These are phyloP conservation scores for Aulostomus chinensis DNA, from an alignment of 2,797 vertebrate species.

Conservation along the genomic window DNA sequence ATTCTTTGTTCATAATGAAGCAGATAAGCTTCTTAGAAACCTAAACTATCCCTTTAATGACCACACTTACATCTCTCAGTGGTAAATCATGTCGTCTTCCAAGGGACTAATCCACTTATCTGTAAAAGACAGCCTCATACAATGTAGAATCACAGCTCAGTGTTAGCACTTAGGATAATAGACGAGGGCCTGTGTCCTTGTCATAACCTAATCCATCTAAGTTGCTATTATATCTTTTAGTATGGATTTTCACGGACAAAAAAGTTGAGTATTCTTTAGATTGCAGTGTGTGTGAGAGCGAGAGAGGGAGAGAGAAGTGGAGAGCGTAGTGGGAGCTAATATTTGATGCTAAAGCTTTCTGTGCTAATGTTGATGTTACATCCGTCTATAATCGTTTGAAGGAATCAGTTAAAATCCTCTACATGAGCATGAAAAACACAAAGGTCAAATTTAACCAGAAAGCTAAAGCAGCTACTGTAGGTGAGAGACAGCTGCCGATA, in stretches of 20 bases:
- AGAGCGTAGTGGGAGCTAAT: too few relatives aligned
- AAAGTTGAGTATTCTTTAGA: neutral
- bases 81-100: slow-evolving; percentile 32
- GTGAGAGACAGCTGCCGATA: too few relatives aligned
- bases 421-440: too few relatives aligned
- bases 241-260: neutral
- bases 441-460: too few relatives aligned
- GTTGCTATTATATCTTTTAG: neutral
- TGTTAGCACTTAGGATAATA: slow-evolving; percentile 26
- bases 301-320: too few relatives aligned
- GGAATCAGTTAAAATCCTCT: too few relatives aligned
- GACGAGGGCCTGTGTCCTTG: slow-evolving; percentile 21
- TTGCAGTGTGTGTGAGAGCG: neutral
- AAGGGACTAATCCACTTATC: slow-evolving; percentile 51
- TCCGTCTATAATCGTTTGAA: too few relatives aligned
- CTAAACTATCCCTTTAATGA: slow-evolving; percentile 28
- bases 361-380: too few relatives aligned
- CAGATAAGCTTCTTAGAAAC: slow-evolving; percentile 39
- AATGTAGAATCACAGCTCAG: slow-evolving; percentile 19
- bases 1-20: slow-evolving; percentile 36
- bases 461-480: too few relatives aligned
- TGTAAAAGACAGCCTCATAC: slow-evolving; percentile 36
- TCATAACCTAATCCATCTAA: slow-evolving; percentile 24
- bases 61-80: slow-evolving; percentile 35
- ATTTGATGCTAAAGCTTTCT: too few relatives aligned